Conservation (phyloP, 2,888 invertebrate genomes). For the Himalopsyche tibetana region DNA sequence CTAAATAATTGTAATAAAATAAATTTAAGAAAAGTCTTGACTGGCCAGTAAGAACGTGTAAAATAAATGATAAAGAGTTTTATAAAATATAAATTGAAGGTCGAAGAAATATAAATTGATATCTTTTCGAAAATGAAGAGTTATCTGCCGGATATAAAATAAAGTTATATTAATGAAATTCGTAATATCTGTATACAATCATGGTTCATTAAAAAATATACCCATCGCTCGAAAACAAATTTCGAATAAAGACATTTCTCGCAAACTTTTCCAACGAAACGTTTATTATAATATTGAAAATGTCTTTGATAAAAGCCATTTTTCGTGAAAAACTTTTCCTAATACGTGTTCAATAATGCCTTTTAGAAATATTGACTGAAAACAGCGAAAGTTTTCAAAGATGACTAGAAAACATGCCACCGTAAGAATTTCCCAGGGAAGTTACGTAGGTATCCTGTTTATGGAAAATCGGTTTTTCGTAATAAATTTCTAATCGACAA, state of each 20-base stretch:
- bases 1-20: no score
- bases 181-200: neutral
- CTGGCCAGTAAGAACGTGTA: no score
- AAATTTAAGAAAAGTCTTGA: no score
- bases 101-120: no score
- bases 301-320: slow-evolving; percentile 1
- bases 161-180: neutral
- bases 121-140: no score
- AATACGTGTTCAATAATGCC: slow-evolving; percentile 16
- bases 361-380: slow-evolving; percentile 26
- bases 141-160: neutral
- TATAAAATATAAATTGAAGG: no score
- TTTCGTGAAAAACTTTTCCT: neutral
- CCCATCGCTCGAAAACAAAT: neutral
- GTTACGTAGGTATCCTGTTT: no score
- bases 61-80: no score
- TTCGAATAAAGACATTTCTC: neutral
- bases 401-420: slow-evolving; percentile 34
- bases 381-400: slow-evolving; percentile 5
- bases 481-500: no score
- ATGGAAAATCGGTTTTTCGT: no score
- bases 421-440: neutral
- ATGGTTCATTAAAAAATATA: slow-evolving; percentile 3
- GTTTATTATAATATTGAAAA: slow-evolving; percentile 16
- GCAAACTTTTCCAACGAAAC: neutral